Base-by-base conservation (phyloP, 37 sponge, comb jelly and placozoan species). In the Oscarella lobularis region DNA sequence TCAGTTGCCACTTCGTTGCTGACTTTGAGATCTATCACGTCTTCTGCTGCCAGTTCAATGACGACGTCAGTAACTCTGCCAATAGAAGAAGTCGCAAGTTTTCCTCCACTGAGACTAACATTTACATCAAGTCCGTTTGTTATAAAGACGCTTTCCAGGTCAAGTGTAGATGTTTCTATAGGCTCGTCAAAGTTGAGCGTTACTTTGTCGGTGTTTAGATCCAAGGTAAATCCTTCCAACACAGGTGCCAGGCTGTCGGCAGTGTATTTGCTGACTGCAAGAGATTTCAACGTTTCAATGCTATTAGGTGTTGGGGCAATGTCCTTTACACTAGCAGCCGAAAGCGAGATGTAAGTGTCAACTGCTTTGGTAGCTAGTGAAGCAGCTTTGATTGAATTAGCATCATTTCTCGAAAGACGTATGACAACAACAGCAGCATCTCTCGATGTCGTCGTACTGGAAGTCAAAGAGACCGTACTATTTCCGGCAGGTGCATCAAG, bases 171-270 rank as follows among this genome's bases (percentile, higher is more conserved):
- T 5, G 86, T 35, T 1, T 82, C 78, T 27, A 94, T 84, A 77
- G 95, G 87, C 41, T 94, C 95, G 36, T 86, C 81, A 77, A 94
- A 94, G 0, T 83, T 82, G 4, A 94, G 72, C 31, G 84, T 55
- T 31, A 94, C 48, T 30, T 76, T 85, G 74, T 89, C 71, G 39
- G 73, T 74, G 30, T 80, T 81, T 3, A 94, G 73, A 41, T 94
- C 85, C n/a, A 94, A 40, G 33, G 69, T 72, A 67, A 82, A 89
- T 20, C 41, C 79, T 27, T 29, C 40, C 0, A 94, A 38, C 32
- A 39, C 38, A 0, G 95, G 95, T 2, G 39, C 54, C 1, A 85
- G 87, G 2, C 55, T 41, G 38, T 94, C 95, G 31, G 38, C 27
- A 29, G 76, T 83, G 74, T 91, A 91, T n/a, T 2, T 77, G 3